These are phyloP conservation scores for Xenentodon cancila DNA, from an alignment of 2,797 vertebrate genomes.

Conservation along the genomic window DNA sequence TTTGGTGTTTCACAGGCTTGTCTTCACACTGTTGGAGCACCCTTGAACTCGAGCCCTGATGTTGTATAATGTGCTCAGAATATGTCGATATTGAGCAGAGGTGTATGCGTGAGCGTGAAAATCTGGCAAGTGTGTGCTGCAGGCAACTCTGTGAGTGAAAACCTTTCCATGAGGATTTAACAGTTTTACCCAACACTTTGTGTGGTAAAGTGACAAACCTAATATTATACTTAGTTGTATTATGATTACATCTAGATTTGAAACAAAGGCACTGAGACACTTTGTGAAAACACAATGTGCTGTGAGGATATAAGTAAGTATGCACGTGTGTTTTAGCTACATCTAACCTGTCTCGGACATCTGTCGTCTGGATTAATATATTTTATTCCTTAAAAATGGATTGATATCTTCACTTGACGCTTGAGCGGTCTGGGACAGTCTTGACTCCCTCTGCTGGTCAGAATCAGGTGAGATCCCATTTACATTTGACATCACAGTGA, in stretches of 20 bases:
- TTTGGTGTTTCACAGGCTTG: slow-evolving; percentile 1
- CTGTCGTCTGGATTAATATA: slow-evolving; percentile 2
- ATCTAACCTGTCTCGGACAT: no score
- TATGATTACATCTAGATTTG: slow-evolving; percentile 9
- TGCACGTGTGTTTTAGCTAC: slow-evolving; percentile 9
- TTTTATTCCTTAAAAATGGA: slow-evolving; percentile 21
- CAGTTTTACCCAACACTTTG: slow-evolving; percentile 13
- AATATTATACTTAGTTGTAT: no score
- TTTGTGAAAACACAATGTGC: no score
- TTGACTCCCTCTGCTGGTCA: slow-evolving; percentile 68
- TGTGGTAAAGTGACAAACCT: no score
- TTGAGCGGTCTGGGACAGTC: slow-evolving; percentile 4
- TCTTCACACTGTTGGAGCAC: slow-evolving; percentile 37
- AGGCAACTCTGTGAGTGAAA: slow-evolving; percentile 18
- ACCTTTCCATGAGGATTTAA: slow-evolving; percentile 20
- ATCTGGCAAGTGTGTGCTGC: slow-evolving; percentile 27
- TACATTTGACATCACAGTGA: slow-evolving; percentile 21
- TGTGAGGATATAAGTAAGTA: background rate
- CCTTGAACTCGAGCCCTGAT: slow-evolving; percentile 49
- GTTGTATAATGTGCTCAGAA: slow-evolving; percentile 61
- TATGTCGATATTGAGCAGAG: slow-evolving; percentile 46
- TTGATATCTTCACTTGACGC: slow-evolving; percentile 12
- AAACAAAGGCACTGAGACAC: slow-evolving; percentile 5
- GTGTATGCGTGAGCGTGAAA: slow-evolving; percentile 48
- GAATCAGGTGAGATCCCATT: slow-evolving; percentile 13